A percentile compares a stretch with the other conserved stretches of the same genome.
phyloP scores from a whole-genome alignment of 2,113 vertebrate genomes.

The Gymnorhina tibicen region DNA sequence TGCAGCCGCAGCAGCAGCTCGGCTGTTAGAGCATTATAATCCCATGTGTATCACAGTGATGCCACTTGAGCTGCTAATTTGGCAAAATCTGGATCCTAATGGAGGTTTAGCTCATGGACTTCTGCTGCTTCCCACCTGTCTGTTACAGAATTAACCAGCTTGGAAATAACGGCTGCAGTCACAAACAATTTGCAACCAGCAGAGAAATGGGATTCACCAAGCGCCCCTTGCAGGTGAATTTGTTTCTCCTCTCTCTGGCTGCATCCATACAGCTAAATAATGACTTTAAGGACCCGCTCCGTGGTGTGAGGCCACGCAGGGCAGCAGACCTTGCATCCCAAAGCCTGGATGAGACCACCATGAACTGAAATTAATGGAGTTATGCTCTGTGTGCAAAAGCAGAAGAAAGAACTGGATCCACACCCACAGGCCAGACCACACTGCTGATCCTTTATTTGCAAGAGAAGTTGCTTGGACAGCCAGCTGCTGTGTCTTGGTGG shows the following conservation, averaged over 20 bases:
- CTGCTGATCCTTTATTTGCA: neutral
- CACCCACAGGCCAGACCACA: accelerated
- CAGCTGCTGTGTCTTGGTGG: accelerated
- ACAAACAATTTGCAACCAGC: neutral
- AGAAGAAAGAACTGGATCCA: neutral
- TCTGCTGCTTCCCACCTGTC: neutral
- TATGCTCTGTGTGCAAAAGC: accelerated
- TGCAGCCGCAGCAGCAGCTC: neutral
- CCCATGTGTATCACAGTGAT: accelerated
- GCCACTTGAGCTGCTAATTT: neutral
- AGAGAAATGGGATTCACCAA: neutral
- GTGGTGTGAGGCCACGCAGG: neutral
- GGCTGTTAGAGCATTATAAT: neutral
- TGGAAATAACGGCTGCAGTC: neutral
- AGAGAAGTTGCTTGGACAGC: accelerated
- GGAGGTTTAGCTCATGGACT: neutral
- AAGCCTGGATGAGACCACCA: neutral
- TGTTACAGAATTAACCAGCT: neutral
- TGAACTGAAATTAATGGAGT: neutral
- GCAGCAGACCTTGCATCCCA: neutral
- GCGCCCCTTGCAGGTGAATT: accelerated
- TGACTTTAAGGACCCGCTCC: accelerated
- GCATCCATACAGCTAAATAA: neutral
- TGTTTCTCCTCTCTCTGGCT: neutral
- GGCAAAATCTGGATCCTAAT: neutral